phyloP scores from a whole-genome alignment of 2,888 invertebrate genomes.

The Eupithecia pulchellata region DNA sequence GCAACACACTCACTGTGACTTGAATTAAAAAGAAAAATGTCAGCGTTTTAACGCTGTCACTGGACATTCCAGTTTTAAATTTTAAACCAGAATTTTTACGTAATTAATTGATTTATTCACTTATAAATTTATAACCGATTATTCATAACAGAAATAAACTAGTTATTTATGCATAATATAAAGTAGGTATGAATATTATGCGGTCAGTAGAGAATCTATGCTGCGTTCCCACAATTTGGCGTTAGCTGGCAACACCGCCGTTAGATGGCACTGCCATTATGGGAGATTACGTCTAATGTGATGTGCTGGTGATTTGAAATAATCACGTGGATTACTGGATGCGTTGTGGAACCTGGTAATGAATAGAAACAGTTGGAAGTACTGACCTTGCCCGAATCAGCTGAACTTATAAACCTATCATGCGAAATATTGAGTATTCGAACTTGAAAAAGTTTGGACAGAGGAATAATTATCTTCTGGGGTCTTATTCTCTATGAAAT shows the following conservation, averaged over 20 bases:
- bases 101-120: conserved; percentile 25
- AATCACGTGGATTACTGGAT: conserved; percentile 76
- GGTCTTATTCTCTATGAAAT: too few relatives aligned
- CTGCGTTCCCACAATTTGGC: conserved; percentile 60
- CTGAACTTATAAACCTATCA: neutral
- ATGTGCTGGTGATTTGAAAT: conserved; percentile 83
- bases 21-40: conserved; percentile 19
- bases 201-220: conserved; percentile 48
- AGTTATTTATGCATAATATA: conserved; percentile 24
- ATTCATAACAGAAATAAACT: conserved; percentile 26
- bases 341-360: conserved; percentile 69
- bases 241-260: conserved; percentile 69
- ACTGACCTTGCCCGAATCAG: neutral
- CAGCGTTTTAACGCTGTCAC: conserved; percentile 10
- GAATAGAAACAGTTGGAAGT: conserved; percentile 53
- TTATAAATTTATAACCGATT: conserved; percentile 19
- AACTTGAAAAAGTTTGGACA: neutral
- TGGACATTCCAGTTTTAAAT: conserved; percentile 17
- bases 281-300: conserved; percentile 81
- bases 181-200: too few relatives aligned
- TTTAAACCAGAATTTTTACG: conserved; percentile 2
- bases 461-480: neutral
- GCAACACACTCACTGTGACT: conserved; percentile 7
- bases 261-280: conserved; percentile 73
- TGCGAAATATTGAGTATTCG: neutral